phyloP scores from a whole-genome alignment of 1,140 invertebrate genomes.

The Pseudomyrmex cubaensis region DNA sequence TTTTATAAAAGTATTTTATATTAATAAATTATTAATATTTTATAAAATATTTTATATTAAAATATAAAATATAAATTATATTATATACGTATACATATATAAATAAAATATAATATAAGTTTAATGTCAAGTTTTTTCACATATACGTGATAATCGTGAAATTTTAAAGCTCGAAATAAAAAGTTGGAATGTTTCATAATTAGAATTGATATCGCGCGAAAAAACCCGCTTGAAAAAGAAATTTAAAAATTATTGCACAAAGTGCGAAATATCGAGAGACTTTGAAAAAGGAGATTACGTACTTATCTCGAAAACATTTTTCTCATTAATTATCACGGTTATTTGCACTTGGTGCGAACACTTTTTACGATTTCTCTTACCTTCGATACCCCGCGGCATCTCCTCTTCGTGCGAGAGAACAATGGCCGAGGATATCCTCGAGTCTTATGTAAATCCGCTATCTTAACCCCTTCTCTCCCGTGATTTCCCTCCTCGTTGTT shows the following conservation, averaged over 20 bases:
- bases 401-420: slow-evolving; percentile 39
- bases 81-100: too few relatives aligned
- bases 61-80: too few relatives aligned
- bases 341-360: slow-evolving; percentile 10
- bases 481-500: slow-evolving; percentile 8
- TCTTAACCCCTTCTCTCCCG: slow-evolving; percentile 25
- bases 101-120: too few relatives aligned
- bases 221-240: too few relatives aligned
- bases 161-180: too few relatives aligned
- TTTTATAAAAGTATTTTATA: too few relatives aligned
- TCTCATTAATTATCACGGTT: slow-evolving; percentile 16
- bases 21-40: too few relatives aligned
- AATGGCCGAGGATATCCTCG: slow-evolving; percentile 42
- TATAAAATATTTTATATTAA: too few relatives aligned
- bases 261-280: neutral
- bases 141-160: neutral
- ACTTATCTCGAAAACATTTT: neutral
- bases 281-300: neutral
- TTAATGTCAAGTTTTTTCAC: slow-evolving; percentile 1
- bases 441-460: slow-evolving; percentile 66
- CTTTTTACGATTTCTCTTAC: slow-evolving; percentile 9
- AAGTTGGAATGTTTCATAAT: too few relatives aligned
- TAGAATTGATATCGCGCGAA: too few relatives aligned
- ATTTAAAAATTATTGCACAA: neutral
- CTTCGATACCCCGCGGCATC: neutral